Percentiles rank a stretch among this genome's conserved stretches.
These are phyloP conservation scores for Poeciliopsis paucimaculata DNA, from an alignment of 2,797 vertebrate species.

Conservation along the genomic window DNA sequence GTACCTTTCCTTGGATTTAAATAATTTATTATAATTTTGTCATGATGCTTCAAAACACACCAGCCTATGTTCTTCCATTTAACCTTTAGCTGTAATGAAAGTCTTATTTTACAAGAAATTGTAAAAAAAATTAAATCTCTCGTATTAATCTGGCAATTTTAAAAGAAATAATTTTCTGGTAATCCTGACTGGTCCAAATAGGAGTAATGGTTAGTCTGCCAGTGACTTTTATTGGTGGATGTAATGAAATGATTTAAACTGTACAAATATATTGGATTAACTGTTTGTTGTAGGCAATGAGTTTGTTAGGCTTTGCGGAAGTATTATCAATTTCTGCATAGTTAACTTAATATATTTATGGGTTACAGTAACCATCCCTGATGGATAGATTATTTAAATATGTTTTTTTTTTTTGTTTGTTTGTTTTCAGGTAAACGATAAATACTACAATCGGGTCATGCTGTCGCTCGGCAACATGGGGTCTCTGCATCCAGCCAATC, in stretches of 20 bases:
- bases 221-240: background rate
- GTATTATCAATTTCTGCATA: background rate
- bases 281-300: background rate
- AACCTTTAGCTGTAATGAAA: background rate
- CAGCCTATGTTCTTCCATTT: background rate
- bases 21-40: too few species aligned
- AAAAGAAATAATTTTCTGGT: background rate
- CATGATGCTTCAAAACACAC: background rate
- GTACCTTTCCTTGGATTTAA: background rate
- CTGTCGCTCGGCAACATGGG: slow-evolving; percentile 94
- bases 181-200: background rate
- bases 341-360: background rate
- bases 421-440: slow-evolving; percentile 89
- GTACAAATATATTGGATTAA: background rate
- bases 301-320: background rate
- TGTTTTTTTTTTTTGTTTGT: background rate
- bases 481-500: slow-evolving; percentile 93
- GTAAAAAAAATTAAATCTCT: background rate
- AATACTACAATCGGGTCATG: slow-evolving; percentile 89
- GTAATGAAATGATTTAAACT: background rate
- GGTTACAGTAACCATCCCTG: background rate
- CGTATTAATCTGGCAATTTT: background rate
- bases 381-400: background rate
- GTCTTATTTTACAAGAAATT: background rate
- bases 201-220: background rate